Conservation (phyloP, 2,113 vertebrate genomes). For the Solea solea region DNA sequence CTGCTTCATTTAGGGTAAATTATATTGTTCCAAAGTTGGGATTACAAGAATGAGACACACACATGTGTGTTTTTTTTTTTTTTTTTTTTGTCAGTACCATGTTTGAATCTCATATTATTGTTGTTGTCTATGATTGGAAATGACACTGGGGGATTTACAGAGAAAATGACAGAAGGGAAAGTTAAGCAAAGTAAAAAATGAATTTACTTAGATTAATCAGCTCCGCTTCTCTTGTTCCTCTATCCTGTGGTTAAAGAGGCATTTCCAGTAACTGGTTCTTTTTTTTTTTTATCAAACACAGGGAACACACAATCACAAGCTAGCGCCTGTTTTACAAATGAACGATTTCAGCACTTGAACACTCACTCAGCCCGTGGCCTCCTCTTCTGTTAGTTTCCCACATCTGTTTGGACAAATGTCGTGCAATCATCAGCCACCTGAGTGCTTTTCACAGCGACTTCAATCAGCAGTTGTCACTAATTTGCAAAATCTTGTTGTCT, state of each 20-base stretch:
- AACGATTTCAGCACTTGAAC: conserved; percentile 42
- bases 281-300: conserved; percentile 5
- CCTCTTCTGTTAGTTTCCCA: conserved; percentile 52
- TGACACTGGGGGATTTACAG: conserved; percentile 43
- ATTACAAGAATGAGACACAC: conserved; percentile 9
- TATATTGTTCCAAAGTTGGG: conserved; percentile 31
- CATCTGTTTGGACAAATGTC: conserved; percentile 34
- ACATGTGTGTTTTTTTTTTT: neutral
- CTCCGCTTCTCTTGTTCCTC: conserved; percentile 20
- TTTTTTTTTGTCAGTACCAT: conserved; percentile 10
- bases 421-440: conserved; percentile 37
- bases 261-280: conserved; percentile 1
- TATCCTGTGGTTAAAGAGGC: conserved; percentile 2
- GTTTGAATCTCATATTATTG: conserved; percentile 29
- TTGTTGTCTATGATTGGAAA: conserved; percentile 44
- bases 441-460: conserved; percentile 42
- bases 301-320: conserved; percentile 6
- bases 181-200: conserved; percentile 21
- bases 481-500: neutral
- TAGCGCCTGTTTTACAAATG: conserved; percentile 16
- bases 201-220: conserved; percentile 33
- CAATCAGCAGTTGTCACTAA: neutral
- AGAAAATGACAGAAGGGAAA: neutral
- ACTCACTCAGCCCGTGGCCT: conserved; percentile 16
- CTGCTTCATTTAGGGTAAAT: conserved; percentile 35